Conservation (phyloP, 2,888 invertebrate species). For the Erebia palarica region DNA sequence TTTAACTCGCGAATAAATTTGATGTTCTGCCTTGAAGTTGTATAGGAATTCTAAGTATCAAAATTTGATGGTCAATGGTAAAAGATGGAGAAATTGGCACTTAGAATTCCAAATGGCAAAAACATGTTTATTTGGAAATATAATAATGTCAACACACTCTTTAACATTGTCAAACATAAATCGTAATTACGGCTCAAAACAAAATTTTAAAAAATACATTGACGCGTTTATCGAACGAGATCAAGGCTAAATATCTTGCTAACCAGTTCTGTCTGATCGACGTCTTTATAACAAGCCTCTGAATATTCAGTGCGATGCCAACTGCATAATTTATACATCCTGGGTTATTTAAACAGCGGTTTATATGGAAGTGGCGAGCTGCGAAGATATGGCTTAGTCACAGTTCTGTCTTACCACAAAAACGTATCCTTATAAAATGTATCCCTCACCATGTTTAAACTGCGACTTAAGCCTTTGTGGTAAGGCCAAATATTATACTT, state of each 20-base stretch:
- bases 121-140: not conserved
- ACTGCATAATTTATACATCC: slow-evolving; percentile 36
- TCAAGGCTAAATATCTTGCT: slow-evolving; percentile 32
- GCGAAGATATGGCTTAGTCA: too few relatives aligned
- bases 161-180: slow-evolving; percentile 48
- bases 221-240: slow-evolving; percentile 29
- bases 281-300: slow-evolving; percentile 34
- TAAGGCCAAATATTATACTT: too few relatives aligned
- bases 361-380: not conserved
- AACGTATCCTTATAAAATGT: too few relatives aligned
- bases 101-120: not conserved
- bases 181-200: slow-evolving; percentile 56
- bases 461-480: too few relatives aligned
- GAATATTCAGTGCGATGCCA: slow-evolving; percentile 32
- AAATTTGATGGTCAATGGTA: too few relatives aligned
- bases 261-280: slow-evolving; percentile 31
- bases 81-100: too few relatives aligned
- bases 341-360: slow-evolving; percentile 29
- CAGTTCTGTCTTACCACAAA: too few relatives aligned
- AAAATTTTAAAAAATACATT: slow-evolving; percentile 40
- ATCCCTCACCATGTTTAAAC: too few relatives aligned
- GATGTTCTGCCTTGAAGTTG: too few relatives aligned
- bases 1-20: too few relatives aligned
- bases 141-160: slow-evolving; percentile 1
- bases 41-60: too few relatives aligned